Base-by-base conservation (phyloP, 1,140 invertebrate genomes). In the Ridgeia piscesae region DNA sequence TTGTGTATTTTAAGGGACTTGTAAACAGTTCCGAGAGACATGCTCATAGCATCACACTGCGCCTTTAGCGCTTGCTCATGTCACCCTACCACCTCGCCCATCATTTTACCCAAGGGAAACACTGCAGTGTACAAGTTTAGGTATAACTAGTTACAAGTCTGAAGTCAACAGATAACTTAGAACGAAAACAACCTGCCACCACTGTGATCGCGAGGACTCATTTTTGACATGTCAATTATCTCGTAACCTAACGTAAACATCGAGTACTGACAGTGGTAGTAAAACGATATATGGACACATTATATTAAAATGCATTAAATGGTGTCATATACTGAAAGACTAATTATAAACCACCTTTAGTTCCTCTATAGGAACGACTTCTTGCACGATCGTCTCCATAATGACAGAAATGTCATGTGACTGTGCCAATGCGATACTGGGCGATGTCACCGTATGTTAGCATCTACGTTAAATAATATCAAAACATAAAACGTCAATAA, bases 351-450 rank as follows among this genome's bases (percentile, higher is more conserved):
- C 91, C 97, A 98, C 98, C 96, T 97, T 97, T 94, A 98, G 97
- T 96, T 98, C 98, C 93, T 98, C 97, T 6, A 97, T 96, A 91
- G 97, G 97, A 92, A 98, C 97, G 48, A 97, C 96, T 94, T 98
- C 97, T 92, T 97, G 97, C 91, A 98, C 95, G 93, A 98, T 96
- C 94, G 97, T 97, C 93, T 97, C 97, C 97, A 98, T 98, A 92
- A 95, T 95, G 92, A 91, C 95, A 95, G 92, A 91, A 77, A 77
- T 77, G 58, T 77, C 58, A 77, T 27, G 58, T 77, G 58, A 77
- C 58, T 77, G 58, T 42, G 42, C 11, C 42, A 42, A 42, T 77
- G 58, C 58, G 58, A 21, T 77, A 21, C 58, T 27, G 27, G 2
- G 6, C 58, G 14, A 27, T 77, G 17, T 21, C 58, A 21, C 58